Percentiles rank a stretch among this genome's conserved stretches.
Conservation (phyloP, 2,113 vertebrate species). For the Urocynchramus pylzowi region DNA sequence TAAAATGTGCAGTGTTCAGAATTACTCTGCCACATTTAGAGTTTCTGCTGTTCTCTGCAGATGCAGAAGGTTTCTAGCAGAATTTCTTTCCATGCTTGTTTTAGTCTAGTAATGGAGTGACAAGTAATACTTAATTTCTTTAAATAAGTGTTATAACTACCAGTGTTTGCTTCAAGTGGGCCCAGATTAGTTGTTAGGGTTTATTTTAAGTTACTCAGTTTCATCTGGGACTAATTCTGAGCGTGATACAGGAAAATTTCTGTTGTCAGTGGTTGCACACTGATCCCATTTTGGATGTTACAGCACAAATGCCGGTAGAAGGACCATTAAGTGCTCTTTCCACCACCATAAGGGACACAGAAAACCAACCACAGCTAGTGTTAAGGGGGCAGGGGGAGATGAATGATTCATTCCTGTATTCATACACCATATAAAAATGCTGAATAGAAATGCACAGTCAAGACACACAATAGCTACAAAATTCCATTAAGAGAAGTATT, state of each 20-base stretch:
- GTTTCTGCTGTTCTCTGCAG: not conserved
- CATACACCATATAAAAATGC: not conserved
- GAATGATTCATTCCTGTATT: not conserved
- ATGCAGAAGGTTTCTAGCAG: not conserved
- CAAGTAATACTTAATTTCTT: constrained; percentile 8
- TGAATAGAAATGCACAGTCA: not conserved
- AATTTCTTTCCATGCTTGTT: not conserved
- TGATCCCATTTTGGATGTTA: not conserved
- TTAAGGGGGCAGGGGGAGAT: not conserved
- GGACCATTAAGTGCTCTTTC: not conserved
- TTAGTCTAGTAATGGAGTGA: not conserved
- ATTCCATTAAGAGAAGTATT: not conserved
- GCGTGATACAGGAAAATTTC: not conserved
- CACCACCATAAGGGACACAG: not conserved
- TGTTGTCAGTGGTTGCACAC: not conserved
- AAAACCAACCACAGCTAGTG: not conserved
- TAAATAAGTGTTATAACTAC: not conserved
- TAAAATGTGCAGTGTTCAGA: not conserved
- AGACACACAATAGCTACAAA: not conserved
- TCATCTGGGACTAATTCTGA: constrained; percentile 21
- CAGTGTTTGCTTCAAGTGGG: not conserved
- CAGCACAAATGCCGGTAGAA: not conserved
- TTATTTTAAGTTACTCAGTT: constrained; percentile 3
- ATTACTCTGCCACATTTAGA: not conserved
- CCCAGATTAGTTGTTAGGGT: not conserved